A percentile compares a stretch with the other conserved stretches of the same genome.
These are phyloP conservation scores for Hesperia comma DNA, from an alignment of 2,888 invertebrate species.

Conservation along the genomic window DNA sequence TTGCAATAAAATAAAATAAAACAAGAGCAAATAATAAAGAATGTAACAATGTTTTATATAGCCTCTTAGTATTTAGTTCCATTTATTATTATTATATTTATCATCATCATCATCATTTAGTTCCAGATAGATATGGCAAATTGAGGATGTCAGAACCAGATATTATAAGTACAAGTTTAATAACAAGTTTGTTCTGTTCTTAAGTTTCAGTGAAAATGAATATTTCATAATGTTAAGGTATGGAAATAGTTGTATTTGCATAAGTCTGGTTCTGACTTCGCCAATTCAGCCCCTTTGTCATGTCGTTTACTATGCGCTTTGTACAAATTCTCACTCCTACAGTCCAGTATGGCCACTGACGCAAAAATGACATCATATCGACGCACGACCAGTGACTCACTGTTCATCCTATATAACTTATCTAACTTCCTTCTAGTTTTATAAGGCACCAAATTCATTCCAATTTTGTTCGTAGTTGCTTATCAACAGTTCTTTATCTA, in stretches of 20 bases:
- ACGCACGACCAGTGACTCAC: slow-evolving; percentile 36
- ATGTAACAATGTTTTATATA: slow-evolving; percentile 32
- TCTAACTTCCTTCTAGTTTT: slow-evolving; percentile 35
- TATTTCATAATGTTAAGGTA: too few relatives aligned
- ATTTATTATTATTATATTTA: too few relatives aligned
- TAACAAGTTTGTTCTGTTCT: too few relatives aligned
- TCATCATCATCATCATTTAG: too few relatives aligned
- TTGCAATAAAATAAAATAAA: slow-evolving; percentile 24
- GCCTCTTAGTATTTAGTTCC: slow-evolving; percentile 34
- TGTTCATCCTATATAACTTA: slow-evolving; percentile 35
- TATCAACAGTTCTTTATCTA: slow-evolving; percentile 13
- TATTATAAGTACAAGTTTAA: too few relatives aligned
- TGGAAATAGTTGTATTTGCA: too few relatives aligned
- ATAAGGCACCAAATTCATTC: slow-evolving; percentile 37
- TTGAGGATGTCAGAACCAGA: too few relatives aligned
- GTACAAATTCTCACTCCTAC: slow-evolving; percentile 38
- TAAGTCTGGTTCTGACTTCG: too few relatives aligned
- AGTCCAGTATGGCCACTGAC: slow-evolving; percentile 28
- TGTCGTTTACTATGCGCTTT: slow-evolving; percentile 36
- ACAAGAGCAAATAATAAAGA: slow-evolving; percentile 27
- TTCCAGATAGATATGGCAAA: slow-evolving; percentile 20
- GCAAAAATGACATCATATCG: slow-evolving; percentile 36
- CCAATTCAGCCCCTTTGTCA: slow-evolving; percentile 25
- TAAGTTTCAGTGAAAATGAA: too few relatives aligned
- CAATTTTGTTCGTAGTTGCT: slow-evolving; percentile 28